Evolutionary conservation across 2,113 vertebrate genomes (phyloP).

Genomic region (Ammodytes dubius): DNA sequence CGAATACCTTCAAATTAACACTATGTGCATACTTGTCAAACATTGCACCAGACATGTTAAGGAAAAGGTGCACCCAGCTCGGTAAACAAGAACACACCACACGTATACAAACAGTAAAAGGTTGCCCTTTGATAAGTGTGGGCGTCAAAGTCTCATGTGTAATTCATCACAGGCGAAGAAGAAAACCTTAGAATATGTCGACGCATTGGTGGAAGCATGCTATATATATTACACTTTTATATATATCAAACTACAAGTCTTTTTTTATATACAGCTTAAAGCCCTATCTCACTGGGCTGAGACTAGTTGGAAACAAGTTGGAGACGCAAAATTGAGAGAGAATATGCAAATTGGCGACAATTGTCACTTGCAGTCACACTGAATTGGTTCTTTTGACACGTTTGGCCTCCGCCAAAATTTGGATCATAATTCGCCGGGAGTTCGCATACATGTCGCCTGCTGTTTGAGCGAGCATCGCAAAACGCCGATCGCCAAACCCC

Average conservation of each 20-base stretch:
- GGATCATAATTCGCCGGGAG: too few species aligned
- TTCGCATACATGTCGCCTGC: too few species aligned
- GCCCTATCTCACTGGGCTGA: too few species aligned
- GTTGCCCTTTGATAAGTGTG: constrained; percentile 36
- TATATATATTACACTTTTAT: background rate
- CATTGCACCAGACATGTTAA: constrained; percentile 1
- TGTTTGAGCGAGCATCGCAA: too few species aligned
- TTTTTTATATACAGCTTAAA: background rate
- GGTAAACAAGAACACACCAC: background rate
- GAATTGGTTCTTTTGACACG: too few species aligned
- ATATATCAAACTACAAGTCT: background rate
- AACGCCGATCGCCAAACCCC: too few species aligned
- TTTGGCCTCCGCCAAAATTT: too few species aligned
- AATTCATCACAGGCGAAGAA: constrained; percentile 46
- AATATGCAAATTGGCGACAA: too few species aligned
- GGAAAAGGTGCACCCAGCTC: background rate
- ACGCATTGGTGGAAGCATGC: background rate
- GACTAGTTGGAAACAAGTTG: too few species aligned
- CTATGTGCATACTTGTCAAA: background rate
- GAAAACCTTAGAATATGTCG: background rate
- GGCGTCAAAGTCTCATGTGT: constrained; percentile 36
- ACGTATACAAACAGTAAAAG: background rate
- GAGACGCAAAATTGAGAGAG: too few species aligned
- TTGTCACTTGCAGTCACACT: too few species aligned
- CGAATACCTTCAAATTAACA: background rate